Base-by-base conservation (phyloP, 2,113 vertebrate species). In the Himantopus leucocephalus region DNA sequence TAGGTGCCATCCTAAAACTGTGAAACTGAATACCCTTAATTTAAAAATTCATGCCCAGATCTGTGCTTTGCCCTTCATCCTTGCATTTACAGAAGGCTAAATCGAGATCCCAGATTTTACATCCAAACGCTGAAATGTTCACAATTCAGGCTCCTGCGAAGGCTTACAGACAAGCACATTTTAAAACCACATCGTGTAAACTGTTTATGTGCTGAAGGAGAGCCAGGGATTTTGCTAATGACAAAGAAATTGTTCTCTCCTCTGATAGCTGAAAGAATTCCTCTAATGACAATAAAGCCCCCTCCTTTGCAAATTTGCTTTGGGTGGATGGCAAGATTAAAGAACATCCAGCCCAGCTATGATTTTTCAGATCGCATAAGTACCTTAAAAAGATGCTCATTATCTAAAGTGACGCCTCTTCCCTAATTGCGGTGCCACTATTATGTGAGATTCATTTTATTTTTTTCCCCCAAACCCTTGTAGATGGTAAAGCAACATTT, bases 11-110 rank as follows among this genome's bases (percentile, higher is more conserved):
- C 95, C 95, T 96, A 95, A 97, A 96, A 95, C 96, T 97, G 95
- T 96, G 95, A 97, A 97, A 96, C 95, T 95, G 94, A 97, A 97
- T 97, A 97, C 95, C 96, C 94, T 97, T 97, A 97, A 97, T 97
- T 96, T 97, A 97, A 97, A 97, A 97, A 97, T 97, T 95, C 96
- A 97, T 97, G 94, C 95, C 94, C 95, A 97, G 95, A 97, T 96
- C 94, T 97, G 96, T 96, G 96, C 96, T 97, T 96, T 97, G 97
- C 96, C 96, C 96, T 97, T 97, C 92, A 95, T 94, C 95, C 95
- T 94, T 97, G 91, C 95, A 95, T 97, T 97, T 95, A 94, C 95
- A 96, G 96, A 97, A 97, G 95, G 95, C 95, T 97, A 97, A 97
- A 97, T 95, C 0, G 74, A 96, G 95, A 96, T 97, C 97, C 96